Base-by-base conservation (phyloP, 2,113 vertebrate genomes). In the Hippoglossus stenolepis region DNA sequence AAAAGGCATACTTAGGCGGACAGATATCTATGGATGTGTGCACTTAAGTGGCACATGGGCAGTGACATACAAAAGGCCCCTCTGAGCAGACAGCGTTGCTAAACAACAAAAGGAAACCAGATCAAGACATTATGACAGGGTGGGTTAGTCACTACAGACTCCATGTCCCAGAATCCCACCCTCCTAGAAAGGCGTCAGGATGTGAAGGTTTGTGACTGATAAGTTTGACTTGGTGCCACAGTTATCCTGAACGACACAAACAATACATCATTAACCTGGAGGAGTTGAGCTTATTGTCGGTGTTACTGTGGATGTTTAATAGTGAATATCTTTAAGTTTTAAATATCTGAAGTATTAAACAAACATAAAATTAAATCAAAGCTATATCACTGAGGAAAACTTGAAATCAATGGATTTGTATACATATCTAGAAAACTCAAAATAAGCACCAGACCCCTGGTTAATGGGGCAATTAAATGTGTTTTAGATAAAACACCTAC, bases 21-120 rank as follows among this genome's bases (percentile, higher is more conserved):
- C 2, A n/a, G 51, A 53, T 4, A 20, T n/a, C 51, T 53, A 53
- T 53, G 7, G 18, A 53, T n/a, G 51, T 24, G 15, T 49, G 15
- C 13, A 11, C 3, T 43, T 26, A 26, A 24, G 12, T 58, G 13
- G 18, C 8, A 35, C 5, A 1, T 21, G 8, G 9, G 63, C 18
- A 15, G 47, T 49, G 47, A 58, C 58, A 17, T 18, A 10, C 5
- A 18, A 18, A 49, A 71, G 64, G 24, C 17, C 17, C 23, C 40
- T 72, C 51, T 3, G 58, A 72, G 35, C 53, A 47, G 60, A 62
- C 53, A 7, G 66, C n/a, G 49, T 23, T 21, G 66, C 82, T 83
- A 85, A 88, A 87, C 65, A 28, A 8, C 66, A 72, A 83, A 82
- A 72, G 35, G 13, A 82, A 86, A 87, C 58, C 35, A 81, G 74